Conservation (phyloP, 1,140 invertebrate species). For the Drosophila carrolli region DNA sequence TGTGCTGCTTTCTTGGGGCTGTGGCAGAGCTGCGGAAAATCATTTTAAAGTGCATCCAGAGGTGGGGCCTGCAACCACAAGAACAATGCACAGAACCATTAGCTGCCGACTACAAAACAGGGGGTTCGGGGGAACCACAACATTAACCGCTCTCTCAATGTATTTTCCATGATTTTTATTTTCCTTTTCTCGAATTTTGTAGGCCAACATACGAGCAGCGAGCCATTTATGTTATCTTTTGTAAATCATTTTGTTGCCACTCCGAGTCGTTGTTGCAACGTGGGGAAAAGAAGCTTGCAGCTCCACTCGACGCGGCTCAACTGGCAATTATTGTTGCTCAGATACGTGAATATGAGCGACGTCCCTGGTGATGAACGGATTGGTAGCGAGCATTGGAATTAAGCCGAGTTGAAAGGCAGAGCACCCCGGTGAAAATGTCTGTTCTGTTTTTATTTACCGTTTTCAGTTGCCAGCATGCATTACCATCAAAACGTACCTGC, state of each 20-base stretch:
- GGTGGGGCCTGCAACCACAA: constrained; percentile 53
- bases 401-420: constrained; percentile 17
- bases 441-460: constrained; percentile 19
- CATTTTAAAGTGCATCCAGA: constrained; percentile 75
- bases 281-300: constrained; percentile 24
- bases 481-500: constrained; percentile 27
- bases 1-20: constrained; percentile 26
- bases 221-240: constrained; percentile 78
- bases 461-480: neutral
- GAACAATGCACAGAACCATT: constrained; percentile 53
- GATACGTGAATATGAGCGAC: constrained; percentile 55
- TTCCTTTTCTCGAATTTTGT: constrained; percentile 68
- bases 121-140: constrained; percentile 7
- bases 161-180: constrained; percentile 72
- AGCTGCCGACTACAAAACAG: constrained; percentile 29
- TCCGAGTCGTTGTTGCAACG: constrained; percentile 42
- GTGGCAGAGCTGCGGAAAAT: constrained; percentile 66
- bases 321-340: constrained; percentile 72
- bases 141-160: constrained; percentile 67
- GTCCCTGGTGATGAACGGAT: constrained; percentile 24
- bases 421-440: constrained; percentile 5
- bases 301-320: constrained; percentile 29
- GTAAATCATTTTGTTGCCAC: constrained; percentile 78
- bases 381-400: constrained; percentile 7
- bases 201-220: constrained; percentile 62